These are phyloP conservation scores for Lithobates sylvaticus DNA, from an alignment of 2,797 vertebrate species.

Conservation along the genomic window DNA sequence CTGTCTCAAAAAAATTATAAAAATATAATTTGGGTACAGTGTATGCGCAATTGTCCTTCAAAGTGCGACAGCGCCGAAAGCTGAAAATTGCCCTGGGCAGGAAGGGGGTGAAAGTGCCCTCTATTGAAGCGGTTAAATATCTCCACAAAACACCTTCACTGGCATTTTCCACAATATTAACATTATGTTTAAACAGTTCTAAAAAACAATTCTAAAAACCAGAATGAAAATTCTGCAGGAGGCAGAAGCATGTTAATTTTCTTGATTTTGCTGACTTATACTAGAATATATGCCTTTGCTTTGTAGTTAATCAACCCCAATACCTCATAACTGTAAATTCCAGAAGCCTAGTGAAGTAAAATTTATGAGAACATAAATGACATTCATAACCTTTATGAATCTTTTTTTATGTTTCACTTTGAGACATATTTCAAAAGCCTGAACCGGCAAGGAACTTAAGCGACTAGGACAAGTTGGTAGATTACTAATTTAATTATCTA, in stretches of 20 bases:
- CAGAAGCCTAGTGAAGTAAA: slow-evolving; percentile 47
- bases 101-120: too few relatives aligned
- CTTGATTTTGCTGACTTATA: slow-evolving; percentile 35
- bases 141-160: not conserved
- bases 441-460: slow-evolving; percentile 32
- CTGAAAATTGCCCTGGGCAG: too few relatives aligned
- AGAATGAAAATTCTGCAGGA: not conserved
- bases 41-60: too few relatives aligned
- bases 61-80: too few relatives aligned
- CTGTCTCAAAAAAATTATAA: too few relatives aligned
- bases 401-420: slow-evolving; percentile 60
- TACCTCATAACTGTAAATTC: slow-evolving; percentile 60
- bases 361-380: slow-evolving; percentile 60
- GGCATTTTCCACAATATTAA: not conserved
- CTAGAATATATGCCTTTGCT: slow-evolving; percentile 42
- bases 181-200: not conserved
- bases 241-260: slow-evolving; percentile 14
- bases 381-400: slow-evolving; percentile 62
- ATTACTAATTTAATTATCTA: slow-evolving; percentile 27
- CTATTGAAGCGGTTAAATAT: not conserved
- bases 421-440: slow-evolving; percentile 47
- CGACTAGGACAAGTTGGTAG: slow-evolving; percentile 28
- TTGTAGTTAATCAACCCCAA: slow-evolving; percentile 61
- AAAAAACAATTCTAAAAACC: not conserved
- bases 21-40: too few relatives aligned